These are phyloP conservation scores for Tethea ocularis DNA, from an alignment of 2,888 invertebrate species.

Conservation along the genomic window DNA sequence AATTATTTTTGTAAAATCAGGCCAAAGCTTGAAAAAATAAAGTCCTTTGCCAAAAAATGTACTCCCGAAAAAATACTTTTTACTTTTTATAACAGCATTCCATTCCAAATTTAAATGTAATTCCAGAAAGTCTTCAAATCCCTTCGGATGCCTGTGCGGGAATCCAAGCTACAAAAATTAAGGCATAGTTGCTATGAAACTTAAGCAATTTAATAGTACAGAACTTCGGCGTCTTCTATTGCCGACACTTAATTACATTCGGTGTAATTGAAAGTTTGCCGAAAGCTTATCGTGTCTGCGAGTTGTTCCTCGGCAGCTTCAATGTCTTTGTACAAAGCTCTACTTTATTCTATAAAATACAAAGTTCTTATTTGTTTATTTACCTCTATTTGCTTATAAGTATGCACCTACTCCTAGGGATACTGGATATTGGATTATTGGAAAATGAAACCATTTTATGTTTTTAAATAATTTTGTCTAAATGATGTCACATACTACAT, in stretches of 20 bases:
- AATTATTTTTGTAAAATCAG: background rate
- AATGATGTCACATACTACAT: too few relatives aligned
- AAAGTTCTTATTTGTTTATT: background rate
- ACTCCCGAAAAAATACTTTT: background rate
- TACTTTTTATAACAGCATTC: constrained; percentile 38
- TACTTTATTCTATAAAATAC: too few relatives aligned
- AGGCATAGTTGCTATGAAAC: constrained; percentile 63
- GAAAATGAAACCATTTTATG: too few relatives aligned
- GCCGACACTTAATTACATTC: constrained; percentile 71
- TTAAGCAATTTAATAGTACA: constrained; percentile 71
- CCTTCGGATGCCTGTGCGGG: constrained; percentile 16
- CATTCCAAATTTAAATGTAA: constrained; percentile 34
- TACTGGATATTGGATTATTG: too few relatives aligned
- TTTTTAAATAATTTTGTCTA: too few relatives aligned
- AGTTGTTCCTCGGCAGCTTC: constrained; percentile 30
- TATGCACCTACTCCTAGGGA: too few relatives aligned
- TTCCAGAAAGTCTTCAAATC: constrained; percentile 19
- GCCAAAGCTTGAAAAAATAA: background rate
- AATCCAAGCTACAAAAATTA: constrained; percentile 58
- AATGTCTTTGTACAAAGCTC: constrained; percentile 14
- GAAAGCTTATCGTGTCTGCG: constrained; percentile 54
- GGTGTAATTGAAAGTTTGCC: constrained; percentile 71
- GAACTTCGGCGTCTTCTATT: constrained; percentile 56
- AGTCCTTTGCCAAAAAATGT: background rate
- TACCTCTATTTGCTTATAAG: background rate